Evolutionary conservation across 2,113 vertebrate species (phyloP), one percentile per base, ranked within the genome.

Genomic region (Numida meleagris): DNA sequence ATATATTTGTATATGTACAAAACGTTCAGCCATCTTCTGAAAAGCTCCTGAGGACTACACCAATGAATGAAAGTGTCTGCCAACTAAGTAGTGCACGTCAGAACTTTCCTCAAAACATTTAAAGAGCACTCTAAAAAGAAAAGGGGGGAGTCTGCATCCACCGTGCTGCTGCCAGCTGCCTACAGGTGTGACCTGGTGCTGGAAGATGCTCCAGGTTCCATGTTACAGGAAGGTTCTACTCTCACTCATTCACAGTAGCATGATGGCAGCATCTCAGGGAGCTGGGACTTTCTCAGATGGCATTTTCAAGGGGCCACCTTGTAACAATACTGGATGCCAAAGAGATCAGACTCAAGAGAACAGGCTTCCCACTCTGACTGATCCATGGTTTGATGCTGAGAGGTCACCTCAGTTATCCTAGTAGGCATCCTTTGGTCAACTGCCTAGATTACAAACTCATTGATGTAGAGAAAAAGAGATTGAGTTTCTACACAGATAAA

Each of bases 71-170:
- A 82, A 61, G 53, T n/a, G 10, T 14, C 19, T 46, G 10, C 74
- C 6, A 10, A 24, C 43, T 71, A 45, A n/a, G 20, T 10, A 66
- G 10, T 4, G 36, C 11, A 23, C 7, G 33, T 45, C 2, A 59
- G 6, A 9, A 36, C 3, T 72, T 68, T 50, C n/a, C 74, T 82
- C 31, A 55, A 63, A 93, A 79, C 14, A 27, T 12, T 48, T 42
- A 14, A 4, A 42, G n/a, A 40, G 57, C 34, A 45, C 31, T 8
- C 25, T 43, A 38, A 70, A 25, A 85, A 10, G 33, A 75, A 4
- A 21, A 88, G 31, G 4, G 11, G 7, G 10, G 62, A 50, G 6
- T 4, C 45, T 38, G 21, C 0, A 0, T 43, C 10, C 2, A 0
- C 33, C 51, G 21, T 12, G 12, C 20, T 33, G 33, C 27, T 33